A percentile compares a stretch with the other conserved stretches of the same genome.
These are phyloP conservation scores for western clawed frog (Xenopus tropicalis) DNA, from an alignment of 2,113 vertebrate species.

Conservation along the genomic window UCB_Xtro_10.0 CM004445.2:91801001-91801500, in stretches of 20 bases:
- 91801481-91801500: conserved; percentile 62
- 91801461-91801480: conserved; percentile 69
- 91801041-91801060: conserved; percentile 72
- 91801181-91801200: conserved; percentile 73
- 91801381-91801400: conserved; percentile 85
- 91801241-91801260: conserved; percentile 66
- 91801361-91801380: conserved; percentile 85
- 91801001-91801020: conserved; percentile 68
- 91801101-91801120: conserved; percentile 66
- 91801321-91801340: conserved; percentile 67
- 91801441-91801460: conserved; percentile 71
- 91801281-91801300: neutral
- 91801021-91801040: conserved; percentile 84
- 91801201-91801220: conserved; percentile 73
- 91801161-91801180: conserved; percentile 77
- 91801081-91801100: conserved; percentile 73
- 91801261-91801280: conserved; percentile 62
- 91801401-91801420: conserved; percentile 66
- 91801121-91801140: conserved; percentile 76
- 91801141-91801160: conserved; percentile 67
- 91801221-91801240: conserved; percentile 71
- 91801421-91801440: conserved; percentile 58
- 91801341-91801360: conserved; percentile 73
- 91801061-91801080: conserved; percentile 69
- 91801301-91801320: conserved; percentile 46